These are phyloP conservation scores for Rhopalosiphum nymphaeae DNA, from an alignment of 2,888 invertebrate genomes.

Conservation along the genomic window DNA sequence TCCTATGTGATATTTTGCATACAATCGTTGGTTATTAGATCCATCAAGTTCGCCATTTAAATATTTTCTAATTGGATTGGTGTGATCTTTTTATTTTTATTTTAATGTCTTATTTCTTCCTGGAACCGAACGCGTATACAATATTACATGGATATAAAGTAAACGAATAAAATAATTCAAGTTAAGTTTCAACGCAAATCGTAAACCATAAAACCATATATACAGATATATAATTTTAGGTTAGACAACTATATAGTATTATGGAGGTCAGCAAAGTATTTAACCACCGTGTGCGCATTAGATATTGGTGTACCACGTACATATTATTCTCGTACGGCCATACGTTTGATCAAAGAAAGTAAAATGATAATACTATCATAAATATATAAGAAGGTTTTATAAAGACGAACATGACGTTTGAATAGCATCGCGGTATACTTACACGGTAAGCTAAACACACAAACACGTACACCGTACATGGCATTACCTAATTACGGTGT, in stretches of 20 bases:
- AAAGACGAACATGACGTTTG: background rate
- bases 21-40: background rate
- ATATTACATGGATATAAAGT: background rate
- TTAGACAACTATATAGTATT: slow-evolving; percentile 1
- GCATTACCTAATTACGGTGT: slow-evolving; percentile 29
- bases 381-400: background rate
- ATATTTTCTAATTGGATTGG: background rate
- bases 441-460: slow-evolving; percentile 1
- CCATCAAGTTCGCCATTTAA: background rate
- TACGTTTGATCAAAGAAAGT: slow-evolving; percentile 28
- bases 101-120: background rate
- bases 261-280: slow-evolving; percentile 29
- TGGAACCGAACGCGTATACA: background rate
- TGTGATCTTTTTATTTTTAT: background rate
- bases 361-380: slow-evolving; percentile 28
- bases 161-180: background rate
- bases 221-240: background rate
- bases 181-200: background rate
- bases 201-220: background rate
- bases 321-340: slow-evolving; percentile 1
- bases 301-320: background rate
- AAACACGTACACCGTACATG: background rate
- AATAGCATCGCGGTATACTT: background rate
- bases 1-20: background rate
- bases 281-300: background rate